Conservation (phyloP, 53 echinoderm and acorn worm genomes). For the Luidia sarsii region DNA sequence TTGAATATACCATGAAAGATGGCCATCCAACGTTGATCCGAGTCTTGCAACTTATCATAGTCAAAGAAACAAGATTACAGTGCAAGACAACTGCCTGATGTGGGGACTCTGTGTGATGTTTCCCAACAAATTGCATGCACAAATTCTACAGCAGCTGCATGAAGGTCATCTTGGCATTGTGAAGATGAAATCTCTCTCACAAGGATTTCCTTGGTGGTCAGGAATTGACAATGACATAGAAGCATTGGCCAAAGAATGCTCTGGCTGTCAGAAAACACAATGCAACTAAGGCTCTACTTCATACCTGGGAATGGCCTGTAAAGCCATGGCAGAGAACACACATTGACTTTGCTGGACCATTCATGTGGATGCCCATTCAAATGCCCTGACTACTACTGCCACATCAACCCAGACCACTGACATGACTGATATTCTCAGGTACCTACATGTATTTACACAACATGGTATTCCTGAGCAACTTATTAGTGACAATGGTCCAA, state of each 20-base stretch:
- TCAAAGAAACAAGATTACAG: slow-evolving; percentile 35
- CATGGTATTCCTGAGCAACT: slow-evolving; percentile 58
- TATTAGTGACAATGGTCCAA: slow-evolving; percentile 31
- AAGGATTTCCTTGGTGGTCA: slow-evolving; percentile 61
- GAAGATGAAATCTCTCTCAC: slow-evolving; percentile 60
- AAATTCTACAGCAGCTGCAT: slow-evolving; percentile 59
- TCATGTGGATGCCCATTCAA: slow-evolving; percentile 67
- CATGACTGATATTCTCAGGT: slow-evolving; percentile 21
- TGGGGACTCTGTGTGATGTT: slow-evolving; percentile 64
- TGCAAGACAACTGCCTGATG: slow-evolving; percentile 57
- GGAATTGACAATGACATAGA: slow-evolving; percentile 59
- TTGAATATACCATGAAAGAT: slow-evolving; percentile 41
- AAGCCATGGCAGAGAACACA: slow-evolving; percentile 56
- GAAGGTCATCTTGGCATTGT: slow-evolving; percentile 63
- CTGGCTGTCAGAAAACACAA: slow-evolving; percentile 28
- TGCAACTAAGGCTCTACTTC: slow-evolving; percentile 52
- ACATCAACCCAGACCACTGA: slow-evolving; percentile 30
- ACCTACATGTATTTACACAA: slow-evolving; percentile 49
- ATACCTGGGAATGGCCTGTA: slow-evolving; percentile 59
- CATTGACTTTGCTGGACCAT: slow-evolving; percentile 70
- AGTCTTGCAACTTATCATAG: slow-evolving; percentile 35
- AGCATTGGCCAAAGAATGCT: slow-evolving; percentile 45
- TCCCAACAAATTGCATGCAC: slow-evolving; percentile 31
- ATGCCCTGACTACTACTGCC: slow-evolving; percentile 43
- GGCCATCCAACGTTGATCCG: slow-evolving; percentile 34